Conservation (phyloP, 2,113 vertebrate genomes). For the Merops nubicus region DNA sequence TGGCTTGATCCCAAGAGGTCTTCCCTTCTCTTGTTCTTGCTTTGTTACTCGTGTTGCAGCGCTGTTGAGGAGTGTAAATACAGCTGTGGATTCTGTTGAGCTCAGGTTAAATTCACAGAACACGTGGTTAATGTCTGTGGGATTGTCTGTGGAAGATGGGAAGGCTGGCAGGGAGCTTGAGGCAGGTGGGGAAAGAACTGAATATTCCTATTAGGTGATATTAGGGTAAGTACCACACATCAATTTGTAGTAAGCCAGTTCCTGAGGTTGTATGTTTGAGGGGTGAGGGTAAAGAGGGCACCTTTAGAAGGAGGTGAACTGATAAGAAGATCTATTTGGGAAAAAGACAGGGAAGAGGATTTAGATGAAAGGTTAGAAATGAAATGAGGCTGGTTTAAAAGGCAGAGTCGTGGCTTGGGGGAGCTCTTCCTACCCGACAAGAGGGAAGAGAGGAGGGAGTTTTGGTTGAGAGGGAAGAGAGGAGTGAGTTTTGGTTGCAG, state of each 20-base stretch:
- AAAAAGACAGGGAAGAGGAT: not conserved
- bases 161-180: not conserved
- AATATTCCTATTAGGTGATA: not conserved
- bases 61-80: not conserved
- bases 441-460: not conserved
- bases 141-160: not conserved
- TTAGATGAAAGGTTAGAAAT: not conserved
- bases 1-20: not conserved
- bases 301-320: not conserved
- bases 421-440: not conserved
- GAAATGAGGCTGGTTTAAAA: not conserved
- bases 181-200: not conserved
- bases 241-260: not conserved
- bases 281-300: not conserved
- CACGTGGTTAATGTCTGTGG: rapidly evolving
- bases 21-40: not conserved
- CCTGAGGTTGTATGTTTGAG: not conserved
- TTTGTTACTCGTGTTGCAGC: rapidly evolving
- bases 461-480: not conserved
- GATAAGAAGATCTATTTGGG: not conserved
- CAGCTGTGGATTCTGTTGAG: not conserved
- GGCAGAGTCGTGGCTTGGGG: not conserved
- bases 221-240: not conserved
- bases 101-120: not conserved
- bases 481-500: not conserved